Conservation (phyloP, 1,140 invertebrate genomes). For the Mylabris phalerata region DNA sequence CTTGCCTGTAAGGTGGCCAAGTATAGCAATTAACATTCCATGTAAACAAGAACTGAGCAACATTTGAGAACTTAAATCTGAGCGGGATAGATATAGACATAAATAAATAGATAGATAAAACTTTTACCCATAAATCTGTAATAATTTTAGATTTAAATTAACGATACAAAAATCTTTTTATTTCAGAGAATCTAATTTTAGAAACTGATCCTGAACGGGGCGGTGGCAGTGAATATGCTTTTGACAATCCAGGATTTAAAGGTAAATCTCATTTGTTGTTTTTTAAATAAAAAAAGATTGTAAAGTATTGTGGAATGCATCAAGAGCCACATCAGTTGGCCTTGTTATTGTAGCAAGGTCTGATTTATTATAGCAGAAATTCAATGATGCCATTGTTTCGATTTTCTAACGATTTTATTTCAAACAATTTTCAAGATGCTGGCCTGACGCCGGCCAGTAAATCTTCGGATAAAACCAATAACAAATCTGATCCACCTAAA, state of each 20-base stretch:
- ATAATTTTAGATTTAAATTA: neutral
- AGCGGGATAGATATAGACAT: neutral
- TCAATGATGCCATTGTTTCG: neutral
- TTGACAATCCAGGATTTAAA: constrained; percentile 74
- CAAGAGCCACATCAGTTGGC: constrained; percentile 2
- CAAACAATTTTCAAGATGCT: constrained; percentile 27
- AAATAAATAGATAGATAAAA: neutral
- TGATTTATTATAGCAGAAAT: constrained; percentile 2
- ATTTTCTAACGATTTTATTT: neutral
- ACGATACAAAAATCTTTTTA: constrained; percentile 30
- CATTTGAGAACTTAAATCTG: neutral
- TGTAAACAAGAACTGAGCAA: constrained; percentile 9
- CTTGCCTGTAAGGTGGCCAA: neutral
- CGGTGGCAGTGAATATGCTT: constrained; percentile 61
- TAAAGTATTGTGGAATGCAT: constrained; percentile 1
- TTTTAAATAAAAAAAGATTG: neutral
- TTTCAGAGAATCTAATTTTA: constrained; percentile 64
- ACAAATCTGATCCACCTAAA: constrained; percentile 26
- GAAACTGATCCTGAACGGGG: constrained; percentile 64
- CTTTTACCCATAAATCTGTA: neutral
- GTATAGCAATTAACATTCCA: constrained; percentile 18
- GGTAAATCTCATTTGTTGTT: constrained; percentile 36
- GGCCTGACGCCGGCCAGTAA: constrained; percentile 25
- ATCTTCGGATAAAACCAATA: constrained; percentile 21
- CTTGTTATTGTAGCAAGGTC: constrained; percentile 6